phyloP scores from a whole-genome alignment of 2,797 vertebrate genomes.

The Lepus oiostolus region DNA sequence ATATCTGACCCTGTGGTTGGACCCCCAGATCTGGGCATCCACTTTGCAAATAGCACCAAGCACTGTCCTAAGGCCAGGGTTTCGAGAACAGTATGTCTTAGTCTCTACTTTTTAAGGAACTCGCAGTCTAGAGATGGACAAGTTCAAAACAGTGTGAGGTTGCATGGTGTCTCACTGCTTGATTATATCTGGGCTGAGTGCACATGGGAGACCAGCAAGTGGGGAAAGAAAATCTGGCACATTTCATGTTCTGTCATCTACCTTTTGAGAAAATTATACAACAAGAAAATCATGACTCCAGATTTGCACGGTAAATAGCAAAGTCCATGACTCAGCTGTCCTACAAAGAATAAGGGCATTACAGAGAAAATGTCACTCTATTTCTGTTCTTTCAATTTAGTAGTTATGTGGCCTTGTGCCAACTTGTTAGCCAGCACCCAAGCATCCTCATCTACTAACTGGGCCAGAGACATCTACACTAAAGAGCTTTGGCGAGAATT shows the following conservation, averaged over 20 bases:
- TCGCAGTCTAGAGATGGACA: neutral
- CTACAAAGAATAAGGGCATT: constrained; percentile 18
- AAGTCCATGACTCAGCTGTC: neutral
- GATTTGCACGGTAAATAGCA: constrained; percentile 21
- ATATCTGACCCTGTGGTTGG: neutral
- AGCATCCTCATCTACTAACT: neutral
- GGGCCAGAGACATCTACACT: constrained; percentile 29
- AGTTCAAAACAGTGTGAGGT: neutral
- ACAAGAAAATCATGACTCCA: neutral
- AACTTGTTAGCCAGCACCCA: constrained; percentile 10
- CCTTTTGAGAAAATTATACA: constrained; percentile 13
- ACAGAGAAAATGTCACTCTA: neutral
- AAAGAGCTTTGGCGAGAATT: constrained; percentile 36
- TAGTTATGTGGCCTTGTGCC: neutral
- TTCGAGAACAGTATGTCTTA: neutral
- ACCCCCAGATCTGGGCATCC: constrained; percentile 1
- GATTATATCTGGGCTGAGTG: neutral
- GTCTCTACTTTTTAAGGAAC: neutral
- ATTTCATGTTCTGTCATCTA: neutral
- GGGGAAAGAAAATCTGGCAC: neutral
- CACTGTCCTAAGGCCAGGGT: neutral
- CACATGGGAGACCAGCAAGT: accelerated
- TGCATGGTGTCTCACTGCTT: neutral
- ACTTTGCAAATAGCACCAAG: neutral
- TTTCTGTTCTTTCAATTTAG: constrained; percentile 15